Conservation (phyloP, 2,888 invertebrate genomes). For the Antheraea yamamai region DNA sequence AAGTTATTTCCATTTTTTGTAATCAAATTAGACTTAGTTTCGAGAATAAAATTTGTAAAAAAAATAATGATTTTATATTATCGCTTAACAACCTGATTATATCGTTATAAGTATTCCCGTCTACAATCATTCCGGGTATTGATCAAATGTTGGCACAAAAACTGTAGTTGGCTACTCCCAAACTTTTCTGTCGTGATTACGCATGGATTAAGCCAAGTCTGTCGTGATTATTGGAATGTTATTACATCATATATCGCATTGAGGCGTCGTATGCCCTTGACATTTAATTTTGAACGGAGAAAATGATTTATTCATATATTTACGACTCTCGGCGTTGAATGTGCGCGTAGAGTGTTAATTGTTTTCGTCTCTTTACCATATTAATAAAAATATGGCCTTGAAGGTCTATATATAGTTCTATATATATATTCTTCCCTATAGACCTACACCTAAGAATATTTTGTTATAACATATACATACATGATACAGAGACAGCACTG, state of each 20-base stretch:
- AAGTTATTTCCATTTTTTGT: too few relatives aligned
- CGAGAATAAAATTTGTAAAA: too few relatives aligned
- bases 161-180: neutral
- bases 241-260: neutral
- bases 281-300: neutral
- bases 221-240: constrained; percentile 2
- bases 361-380: neutral
- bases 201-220: neutral
- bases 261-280: neutral
- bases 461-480: too few relatives aligned
- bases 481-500: too few relatives aligned
- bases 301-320: constrained; percentile 1
- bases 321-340: neutral
- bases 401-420: neutral
- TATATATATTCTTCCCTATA: too few relatives aligned
- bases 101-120: neutral
- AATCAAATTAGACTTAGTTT: too few relatives aligned
- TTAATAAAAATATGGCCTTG: neutral
- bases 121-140: neutral
- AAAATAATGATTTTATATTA: too few relatives aligned
- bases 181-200: constrained; percentile 1
- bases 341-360: neutral
- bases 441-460: too few relatives aligned
- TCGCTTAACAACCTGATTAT: too few relatives aligned
- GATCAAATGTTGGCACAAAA: constrained; percentile 1